Base-by-base conservation (phyloP, 2,113 vertebrate genomes). In the Glaucidium brasilianum region DNA sequence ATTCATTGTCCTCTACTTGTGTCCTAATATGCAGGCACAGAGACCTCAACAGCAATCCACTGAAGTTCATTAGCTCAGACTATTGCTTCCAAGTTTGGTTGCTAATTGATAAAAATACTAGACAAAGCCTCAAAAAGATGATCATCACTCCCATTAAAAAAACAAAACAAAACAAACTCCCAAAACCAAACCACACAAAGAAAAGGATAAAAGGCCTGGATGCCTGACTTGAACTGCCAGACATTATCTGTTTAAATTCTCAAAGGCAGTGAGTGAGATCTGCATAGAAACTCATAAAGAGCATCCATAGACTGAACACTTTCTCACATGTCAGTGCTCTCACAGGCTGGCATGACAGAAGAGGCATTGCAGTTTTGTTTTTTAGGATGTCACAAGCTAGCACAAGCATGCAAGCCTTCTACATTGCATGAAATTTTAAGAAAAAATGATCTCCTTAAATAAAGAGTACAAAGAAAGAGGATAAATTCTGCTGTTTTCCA, bases 251-350 rank as follows among this genome's bases (percentile, higher is more conserved):
- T 77, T 96, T 90, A 94, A 92, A 80, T 92, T 94, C 68, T 96
- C 50, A 30, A 73, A 92, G 80, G 55, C 1, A 69, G 66, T 27
- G 63, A 90, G 26, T 49, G 56, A 92, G 82, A 90, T 95, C 79
- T 92, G 86, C 82, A n/a, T 27, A 74, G 79, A 86, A 92, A 78
- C 85, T 93, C 85, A 10, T 88, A 93, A 96, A 86, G 95, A 95
- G 75, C 92, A 95, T 95, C 88, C 80, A 73, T 86, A 96, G 78
- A 80, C 72, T 90, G 92, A 88, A 83, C 74, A 58, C 52, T 85
- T 94, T 95, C 90, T 96, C 94, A 88, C 71, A 85, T 90, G 92
- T 82, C 92, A 93, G 88, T 96, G 95, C 88, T 95, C 94, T 92
- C 81, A 68, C 85, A 83, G 95, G 75, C 95, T 96, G 90, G 85